Evolutionary conservation across 2,797 vertebrate genomes (phyloP), one percentile per base, ranked within the genome.

Genomic region (Phoeniculus purpureus): DNA sequence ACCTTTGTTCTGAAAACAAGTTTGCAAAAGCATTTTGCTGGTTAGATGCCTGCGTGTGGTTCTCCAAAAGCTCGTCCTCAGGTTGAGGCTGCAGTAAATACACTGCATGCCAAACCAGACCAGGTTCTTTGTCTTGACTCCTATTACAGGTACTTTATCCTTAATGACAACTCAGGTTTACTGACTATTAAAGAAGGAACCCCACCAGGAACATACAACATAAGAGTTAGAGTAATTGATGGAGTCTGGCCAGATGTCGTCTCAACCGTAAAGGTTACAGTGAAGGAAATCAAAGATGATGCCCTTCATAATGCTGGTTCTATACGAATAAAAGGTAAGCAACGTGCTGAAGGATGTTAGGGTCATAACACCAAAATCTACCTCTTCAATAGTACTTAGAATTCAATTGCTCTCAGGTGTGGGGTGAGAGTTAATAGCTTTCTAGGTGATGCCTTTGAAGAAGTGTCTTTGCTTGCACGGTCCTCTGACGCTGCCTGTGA

Each of bases 171-270:
- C 94, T 98, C 98, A 12, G 98, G 98, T 79, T 97, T 98, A 96
- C 97, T 99, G 93, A 98, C 96, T 68, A 85, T 99, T 92, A 97
- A 94, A 79, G 98, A 98, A 83, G 98, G 98, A 45, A 97, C 98
- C 15, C 97, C 98, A 6, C 81, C 97, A 1, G 98, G 98, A 45
- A 94, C 92, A 2, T 99, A 98, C 94, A 97, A 85, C 31, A 92
- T 99, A 76, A 97, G 97, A 97, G 98, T 99, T 18, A 96, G 97
- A 60, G 98, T 99, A 84, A 97, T 97, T 3, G 98, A 99, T 43
- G 97, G 90, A 56, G 96, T 97, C 92, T 99, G 98, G 98, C 98
- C 98, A 17, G 98, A 99, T 48, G 98, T 98, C 90, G 97, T 97
- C 94, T 99, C 98, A 25, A 98, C 97, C 0, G 97, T 97, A 26